Conservation (phyloP, 2,888 invertebrate genomes). For the Electrophaes corylata region DNA sequence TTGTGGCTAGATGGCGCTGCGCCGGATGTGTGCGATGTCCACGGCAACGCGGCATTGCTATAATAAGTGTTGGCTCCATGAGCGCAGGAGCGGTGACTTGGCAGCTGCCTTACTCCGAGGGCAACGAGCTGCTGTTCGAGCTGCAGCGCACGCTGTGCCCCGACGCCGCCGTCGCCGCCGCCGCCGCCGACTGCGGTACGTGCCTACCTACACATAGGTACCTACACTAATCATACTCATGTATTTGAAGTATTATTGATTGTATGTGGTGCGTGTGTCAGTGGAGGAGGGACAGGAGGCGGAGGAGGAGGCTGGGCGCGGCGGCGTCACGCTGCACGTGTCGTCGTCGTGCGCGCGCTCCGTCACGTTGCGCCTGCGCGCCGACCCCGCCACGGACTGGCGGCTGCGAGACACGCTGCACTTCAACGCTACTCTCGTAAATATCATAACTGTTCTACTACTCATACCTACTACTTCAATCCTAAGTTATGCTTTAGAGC, state of each 20-base stretch:
- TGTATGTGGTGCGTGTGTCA: too few species aligned
- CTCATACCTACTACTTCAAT: too few species aligned
- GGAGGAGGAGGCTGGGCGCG: conserved; percentile 15
- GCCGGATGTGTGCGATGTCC: too few species aligned
- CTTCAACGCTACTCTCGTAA: conserved; percentile 36
- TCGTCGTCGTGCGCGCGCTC: conserved; percentile 58
- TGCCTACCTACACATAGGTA: conserved; percentile 43
- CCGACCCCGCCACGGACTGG: conserved; percentile 54
- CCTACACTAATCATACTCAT: neutral
- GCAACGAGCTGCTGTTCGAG: conserved; percentile 50
- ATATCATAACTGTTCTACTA: too few species aligned
- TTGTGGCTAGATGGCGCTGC: too few species aligned
- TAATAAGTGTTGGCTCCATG: too few species aligned
- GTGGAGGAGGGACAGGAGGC: neutral
- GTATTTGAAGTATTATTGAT: too few species aligned
- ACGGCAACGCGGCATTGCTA: too few species aligned
- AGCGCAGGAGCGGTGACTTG: conserved; percentile 76
- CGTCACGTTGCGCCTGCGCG: conserved; percentile 50
- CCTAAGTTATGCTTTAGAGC: too few species aligned
- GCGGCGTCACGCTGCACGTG: conserved; percentile 67
- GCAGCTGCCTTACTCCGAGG: conserved; percentile 70
- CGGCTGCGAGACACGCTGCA: conserved; percentile 41
- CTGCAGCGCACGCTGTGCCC: conserved; percentile 73
- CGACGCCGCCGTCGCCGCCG: conserved; percentile 42
- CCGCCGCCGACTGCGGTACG: conserved; percentile 52